Conservation (phyloP, 2,888 invertebrate species). For the Actias luna region DNA sequence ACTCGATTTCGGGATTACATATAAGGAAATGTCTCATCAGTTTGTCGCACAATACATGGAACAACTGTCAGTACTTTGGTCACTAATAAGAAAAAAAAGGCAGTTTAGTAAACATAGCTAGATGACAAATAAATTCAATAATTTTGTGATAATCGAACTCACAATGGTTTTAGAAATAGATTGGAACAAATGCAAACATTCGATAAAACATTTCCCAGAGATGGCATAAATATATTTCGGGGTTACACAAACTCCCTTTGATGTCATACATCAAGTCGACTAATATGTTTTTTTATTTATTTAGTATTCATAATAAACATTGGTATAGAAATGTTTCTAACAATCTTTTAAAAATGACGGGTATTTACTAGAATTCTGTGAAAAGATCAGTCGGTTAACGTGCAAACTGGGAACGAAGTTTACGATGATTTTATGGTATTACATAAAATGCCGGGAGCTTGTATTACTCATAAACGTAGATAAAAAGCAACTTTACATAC, state of each 20-base stretch:
- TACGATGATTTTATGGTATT: slow-evolving; percentile 19
- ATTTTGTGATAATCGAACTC: background rate
- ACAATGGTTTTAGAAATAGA: background rate
- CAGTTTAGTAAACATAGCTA: background rate
- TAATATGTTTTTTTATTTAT: too few relatives aligned
- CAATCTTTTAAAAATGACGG: background rate
- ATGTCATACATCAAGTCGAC: slow-evolving; percentile 16
- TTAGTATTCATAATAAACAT: background rate
- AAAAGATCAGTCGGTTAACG: slow-evolving; percentile 30
- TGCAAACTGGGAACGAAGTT: slow-evolving; percentile 38
- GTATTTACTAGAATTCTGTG: slow-evolving; percentile 24
- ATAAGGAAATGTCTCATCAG: slow-evolving; percentile 48
- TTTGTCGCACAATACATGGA: slow-evolving; percentile 17
- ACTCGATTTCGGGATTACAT: slow-evolving; percentile 36
- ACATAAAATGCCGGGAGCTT: slow-evolving; percentile 38
- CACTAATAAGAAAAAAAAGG: background rate
- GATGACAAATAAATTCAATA: background rate
- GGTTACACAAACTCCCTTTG: slow-evolving; percentile 52
- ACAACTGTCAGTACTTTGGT: background rate
- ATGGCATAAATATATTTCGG: slow-evolving; percentile 29
- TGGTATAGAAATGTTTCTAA: background rate
- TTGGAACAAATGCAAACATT: slow-evolving; percentile 1
- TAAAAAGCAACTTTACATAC: slow-evolving; percentile 67
- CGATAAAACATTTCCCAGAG: slow-evolving; percentile 45
- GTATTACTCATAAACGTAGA: slow-evolving; percentile 45